Percentiles rank a stretch among this genome's conserved stretches.
Conservation (phyloP, 2,888 invertebrate genomes). For the Macrosiphum euphorbiae region DNA sequence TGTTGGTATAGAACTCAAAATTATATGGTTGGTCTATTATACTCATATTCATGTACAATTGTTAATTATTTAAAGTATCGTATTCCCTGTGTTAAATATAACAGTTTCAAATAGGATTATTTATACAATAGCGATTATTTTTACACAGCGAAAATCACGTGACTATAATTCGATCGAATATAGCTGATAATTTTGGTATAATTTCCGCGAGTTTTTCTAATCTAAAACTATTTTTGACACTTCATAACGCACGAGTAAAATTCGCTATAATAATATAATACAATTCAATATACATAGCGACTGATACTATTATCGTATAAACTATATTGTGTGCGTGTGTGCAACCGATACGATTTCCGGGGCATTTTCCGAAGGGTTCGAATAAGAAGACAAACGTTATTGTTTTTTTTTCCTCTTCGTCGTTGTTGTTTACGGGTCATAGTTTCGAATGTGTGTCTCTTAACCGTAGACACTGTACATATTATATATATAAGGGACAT, state of each 20-base stretch:
- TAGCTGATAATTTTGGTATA: neutral
- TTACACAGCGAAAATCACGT: neutral
- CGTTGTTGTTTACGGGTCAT: slow-evolving; percentile 40
- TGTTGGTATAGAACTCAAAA: neutral
- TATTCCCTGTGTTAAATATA: neutral
- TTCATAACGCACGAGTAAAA: neutral
- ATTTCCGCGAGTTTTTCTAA: neutral
- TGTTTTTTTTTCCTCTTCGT: neutral
- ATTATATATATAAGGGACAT: neutral
- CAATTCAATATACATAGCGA: neutral
- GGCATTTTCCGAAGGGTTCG: slow-evolving; percentile 18
- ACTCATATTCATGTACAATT: neutral
- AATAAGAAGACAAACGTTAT: slow-evolving; percentile 22
- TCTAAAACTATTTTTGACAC: neutral
- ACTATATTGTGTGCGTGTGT: neutral
- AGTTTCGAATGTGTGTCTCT: slow-evolving; percentile 53
- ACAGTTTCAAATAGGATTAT: neutral
- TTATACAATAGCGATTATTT: too few relatives aligned
- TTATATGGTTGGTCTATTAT: neutral
- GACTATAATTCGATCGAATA: neutral
- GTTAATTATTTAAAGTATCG: neutral
- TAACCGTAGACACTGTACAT: neutral
- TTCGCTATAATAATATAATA: neutral
- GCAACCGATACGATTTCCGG: neutral
- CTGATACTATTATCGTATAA: neutral